Conservation (phyloP, 2,888 invertebrate species). For the Orchesellides sinensis region DNA sequence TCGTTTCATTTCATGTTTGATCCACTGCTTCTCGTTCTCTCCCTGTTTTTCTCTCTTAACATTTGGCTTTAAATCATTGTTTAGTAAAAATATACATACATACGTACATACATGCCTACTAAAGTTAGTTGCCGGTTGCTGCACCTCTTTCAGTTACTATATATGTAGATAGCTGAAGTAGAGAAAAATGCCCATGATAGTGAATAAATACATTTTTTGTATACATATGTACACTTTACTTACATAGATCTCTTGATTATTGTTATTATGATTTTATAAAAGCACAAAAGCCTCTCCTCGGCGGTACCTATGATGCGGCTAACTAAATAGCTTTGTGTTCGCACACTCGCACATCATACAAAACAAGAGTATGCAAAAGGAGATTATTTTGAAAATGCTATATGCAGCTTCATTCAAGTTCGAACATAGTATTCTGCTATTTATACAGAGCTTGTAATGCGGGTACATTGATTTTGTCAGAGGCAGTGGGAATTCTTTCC, state of each 20-base stretch:
- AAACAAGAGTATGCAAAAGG: background rate
- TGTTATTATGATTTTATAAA: too few relatives aligned
- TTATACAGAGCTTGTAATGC: slow-evolving; percentile 12
- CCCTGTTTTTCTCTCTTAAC: background rate
- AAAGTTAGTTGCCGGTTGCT: too few relatives aligned
- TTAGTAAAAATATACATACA: slow-evolving; percentile 16
- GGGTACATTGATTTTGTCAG: slow-evolving; percentile 39
- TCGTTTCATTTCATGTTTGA: slow-evolving; percentile 34
- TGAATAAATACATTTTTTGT: too few relatives aligned
- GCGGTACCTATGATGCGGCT: slow-evolving; percentile 22
- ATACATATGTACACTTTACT: too few relatives aligned
- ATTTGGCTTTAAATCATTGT: slow-evolving; percentile 3
- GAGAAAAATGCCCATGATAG: too few relatives aligned
- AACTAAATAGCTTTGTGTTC: slow-evolving; percentile 35
- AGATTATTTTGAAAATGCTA: background rate
- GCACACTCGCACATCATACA: background rate
- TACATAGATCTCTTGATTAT: too few relatives aligned
- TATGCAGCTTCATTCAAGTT: too few relatives aligned
- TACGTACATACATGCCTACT: background rate
- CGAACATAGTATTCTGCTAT: too few relatives aligned
- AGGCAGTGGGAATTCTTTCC: slow-evolving; percentile 22
- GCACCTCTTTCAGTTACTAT: background rate
- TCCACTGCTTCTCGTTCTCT: slow-evolving; percentile 21
- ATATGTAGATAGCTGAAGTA: background rate
- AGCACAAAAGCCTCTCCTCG: background rate